Evolutionary conservation across 2,113 vertebrate species (phyloP).

Genomic region (Melanotaenia duboulayi): DNA sequence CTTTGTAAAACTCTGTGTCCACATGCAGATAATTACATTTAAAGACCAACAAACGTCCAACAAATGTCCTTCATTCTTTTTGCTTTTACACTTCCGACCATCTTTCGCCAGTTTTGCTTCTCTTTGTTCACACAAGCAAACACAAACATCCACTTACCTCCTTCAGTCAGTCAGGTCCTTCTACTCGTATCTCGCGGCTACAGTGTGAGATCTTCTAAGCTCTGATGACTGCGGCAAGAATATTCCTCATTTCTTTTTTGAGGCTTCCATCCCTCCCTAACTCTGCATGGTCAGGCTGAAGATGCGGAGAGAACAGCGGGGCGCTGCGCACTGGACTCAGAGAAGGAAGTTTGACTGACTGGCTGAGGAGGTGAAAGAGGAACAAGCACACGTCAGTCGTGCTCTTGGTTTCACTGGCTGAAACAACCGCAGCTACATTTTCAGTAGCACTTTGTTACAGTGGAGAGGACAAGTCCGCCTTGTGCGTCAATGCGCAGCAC

Average conservation of each 20-base stretch:
- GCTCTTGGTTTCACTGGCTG: slow-evolving; percentile 31
- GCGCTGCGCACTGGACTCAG: slow-evolving; percentile 12
- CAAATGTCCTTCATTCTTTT: no score
- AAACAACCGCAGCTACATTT: background rate
- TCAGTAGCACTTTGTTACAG: background rate
- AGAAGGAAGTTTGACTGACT: slow-evolving; percentile 64
- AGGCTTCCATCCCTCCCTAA: slow-evolving; percentile 36
- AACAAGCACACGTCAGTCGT: slow-evolving; percentile 31
- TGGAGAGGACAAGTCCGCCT: background rate
- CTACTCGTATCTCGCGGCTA: background rate
- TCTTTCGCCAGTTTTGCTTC: background rate
- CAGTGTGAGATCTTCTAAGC: slow-evolving; percentile 5
- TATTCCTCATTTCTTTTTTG: slow-evolving; percentile 54
- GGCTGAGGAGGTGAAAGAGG: slow-evolving; percentile 47
- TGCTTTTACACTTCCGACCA: no score
- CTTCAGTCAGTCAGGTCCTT: slow-evolving; percentile 11
- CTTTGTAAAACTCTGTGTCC: background rate
- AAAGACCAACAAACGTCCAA: no score
- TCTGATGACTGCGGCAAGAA: background rate
- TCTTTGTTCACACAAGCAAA: background rate
- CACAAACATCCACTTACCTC: slow-evolving; percentile 48
- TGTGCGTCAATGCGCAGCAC: background rate
- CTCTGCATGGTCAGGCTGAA: background rate
- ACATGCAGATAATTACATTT: background rate
- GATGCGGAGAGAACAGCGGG: slow-evolving; percentile 13